Conservation (phyloP, 2,797 vertebrate species). For the Dicrostonyx torquatus region DNA sequence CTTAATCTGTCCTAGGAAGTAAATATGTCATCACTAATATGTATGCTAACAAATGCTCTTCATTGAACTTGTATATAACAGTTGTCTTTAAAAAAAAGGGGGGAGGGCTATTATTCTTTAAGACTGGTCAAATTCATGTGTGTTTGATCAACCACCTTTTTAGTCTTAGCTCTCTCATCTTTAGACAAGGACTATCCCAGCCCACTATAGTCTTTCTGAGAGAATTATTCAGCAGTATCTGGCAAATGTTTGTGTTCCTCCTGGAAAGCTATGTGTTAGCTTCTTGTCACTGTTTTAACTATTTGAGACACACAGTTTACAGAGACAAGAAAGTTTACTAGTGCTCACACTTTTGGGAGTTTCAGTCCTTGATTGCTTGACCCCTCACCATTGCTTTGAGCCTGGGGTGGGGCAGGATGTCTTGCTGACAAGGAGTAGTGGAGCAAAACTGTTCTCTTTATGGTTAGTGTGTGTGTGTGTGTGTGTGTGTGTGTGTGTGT, state of each 20-base stretch:
- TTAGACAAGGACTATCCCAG: background rate
- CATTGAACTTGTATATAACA: background rate
- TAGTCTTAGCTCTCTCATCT: background rate
- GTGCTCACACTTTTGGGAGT: background rate
- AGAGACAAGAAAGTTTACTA: background rate
- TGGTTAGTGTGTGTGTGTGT: background rate
- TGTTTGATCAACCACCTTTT: constrained; percentile 14
- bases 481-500: background rate
- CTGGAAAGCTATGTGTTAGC: background rate
- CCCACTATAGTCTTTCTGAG: background rate
- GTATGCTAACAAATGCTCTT: constrained; percentile 31
- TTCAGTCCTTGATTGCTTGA: background rate
- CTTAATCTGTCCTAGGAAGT: constrained; percentile 57
- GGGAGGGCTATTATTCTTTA: constrained; percentile 3
- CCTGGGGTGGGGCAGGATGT: background rate
- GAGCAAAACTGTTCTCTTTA: background rate
- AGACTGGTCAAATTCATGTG: background rate
- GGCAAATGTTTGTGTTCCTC: constrained; percentile 37
- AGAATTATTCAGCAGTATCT: background rate
- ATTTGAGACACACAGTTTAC: background rate
- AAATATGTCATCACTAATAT: constrained; percentile 60
- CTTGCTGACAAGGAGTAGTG: background rate
- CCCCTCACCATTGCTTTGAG: background rate
- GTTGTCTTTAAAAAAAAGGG: constrained; percentile 29
- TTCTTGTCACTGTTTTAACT: background rate